phyloP scores from a whole-genome alignment of 2,113 vertebrate species.

The Amphiprion percula region DNA sequence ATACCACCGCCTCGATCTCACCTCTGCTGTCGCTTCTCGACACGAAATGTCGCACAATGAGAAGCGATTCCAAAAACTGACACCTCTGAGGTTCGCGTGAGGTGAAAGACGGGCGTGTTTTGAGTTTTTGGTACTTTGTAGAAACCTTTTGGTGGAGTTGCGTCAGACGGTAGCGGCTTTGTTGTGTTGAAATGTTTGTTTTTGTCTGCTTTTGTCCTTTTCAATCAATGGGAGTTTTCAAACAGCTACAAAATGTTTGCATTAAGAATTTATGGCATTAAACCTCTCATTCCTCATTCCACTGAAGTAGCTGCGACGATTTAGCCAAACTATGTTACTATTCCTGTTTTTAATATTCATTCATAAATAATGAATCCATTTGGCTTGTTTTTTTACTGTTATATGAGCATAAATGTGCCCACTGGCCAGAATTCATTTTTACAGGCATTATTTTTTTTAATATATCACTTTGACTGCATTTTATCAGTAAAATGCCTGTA shows the following conservation, averaged over 20 bases:
- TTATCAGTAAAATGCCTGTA: slow-evolving; percentile 27
- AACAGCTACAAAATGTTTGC: not conserved
- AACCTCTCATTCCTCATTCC: slow-evolving; percentile 9
- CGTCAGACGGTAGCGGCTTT: not conserved
- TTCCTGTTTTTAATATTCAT: slow-evolving; percentile 22
- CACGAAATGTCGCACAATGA: slow-evolving; percentile 58
- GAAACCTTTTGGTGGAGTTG: slow-evolving; percentile 23
- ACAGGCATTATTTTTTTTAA: slow-evolving; percentile 13
- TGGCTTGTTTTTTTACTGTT: slow-evolving; percentile 1
- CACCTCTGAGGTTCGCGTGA: not conserved
- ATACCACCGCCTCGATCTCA: slow-evolving; percentile 40
- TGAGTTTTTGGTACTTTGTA: not conserved
- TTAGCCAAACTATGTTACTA: slow-evolving; percentile 35
- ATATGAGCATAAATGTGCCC: not conserved
- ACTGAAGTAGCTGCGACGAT: slow-evolving; percentile 13
- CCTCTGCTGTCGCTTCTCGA: slow-evolving; percentile 47
- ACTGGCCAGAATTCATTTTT: not conserved
- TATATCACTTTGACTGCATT: slow-evolving; percentile 38
- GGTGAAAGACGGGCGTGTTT: not conserved
- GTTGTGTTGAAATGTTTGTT: slow-evolving; percentile 7
- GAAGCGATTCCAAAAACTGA: not conserved
- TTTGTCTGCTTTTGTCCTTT: slow-evolving; percentile 4
- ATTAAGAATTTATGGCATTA: slow-evolving; percentile 30
- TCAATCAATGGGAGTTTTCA: slow-evolving; percentile 6
- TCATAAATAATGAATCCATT: slow-evolving; percentile 15